A percentile compares a stretch with the other conserved stretches of the same genome.
These are phyloP conservation scores for Coryphaenoides rupestris DNA, from an alignment of 2,113 vertebrate species.

Conservation along the genomic window DNA sequence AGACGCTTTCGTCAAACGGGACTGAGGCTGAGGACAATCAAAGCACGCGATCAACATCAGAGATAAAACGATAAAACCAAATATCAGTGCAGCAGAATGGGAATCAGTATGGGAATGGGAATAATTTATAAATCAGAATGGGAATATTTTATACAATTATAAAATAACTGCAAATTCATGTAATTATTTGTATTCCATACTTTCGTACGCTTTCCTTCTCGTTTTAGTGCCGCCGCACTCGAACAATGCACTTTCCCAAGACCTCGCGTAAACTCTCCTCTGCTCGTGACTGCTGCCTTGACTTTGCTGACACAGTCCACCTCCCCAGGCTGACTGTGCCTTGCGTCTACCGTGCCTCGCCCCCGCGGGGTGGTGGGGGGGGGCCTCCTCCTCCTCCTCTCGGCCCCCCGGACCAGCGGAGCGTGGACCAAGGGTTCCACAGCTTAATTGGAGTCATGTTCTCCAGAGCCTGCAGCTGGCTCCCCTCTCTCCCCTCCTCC, in stretches of 20 bases:
- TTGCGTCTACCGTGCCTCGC: constrained; percentile 26
- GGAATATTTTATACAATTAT: background rate
- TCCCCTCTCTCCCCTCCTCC: constrained; percentile 31
- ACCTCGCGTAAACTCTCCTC: constrained; percentile 20
- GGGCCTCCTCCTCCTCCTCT: no score
- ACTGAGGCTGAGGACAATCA: no score
- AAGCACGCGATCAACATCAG: no score
- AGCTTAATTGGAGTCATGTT: constrained; percentile 70
- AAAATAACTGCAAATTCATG: background rate
- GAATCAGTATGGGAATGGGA: no score
- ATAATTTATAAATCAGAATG: background rate
- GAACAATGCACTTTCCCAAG: constrained; percentile 22
- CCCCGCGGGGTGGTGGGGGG: constrained; percentile 38
- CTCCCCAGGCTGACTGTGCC: constrained; percentile 28
- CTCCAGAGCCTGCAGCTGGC: constrained; percentile 56
- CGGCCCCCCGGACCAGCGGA: constrained; percentile 33
- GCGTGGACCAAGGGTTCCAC: constrained; percentile 44
- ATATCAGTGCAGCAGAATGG: no score
- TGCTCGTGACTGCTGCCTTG: constrained; percentile 20
- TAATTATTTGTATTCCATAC: no score
- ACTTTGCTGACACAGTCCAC: constrained; percentile 40
- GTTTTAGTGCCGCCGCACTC: constrained; percentile 1
- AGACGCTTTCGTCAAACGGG: no score
- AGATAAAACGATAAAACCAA: no score
- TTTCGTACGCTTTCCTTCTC: background rate